A percentile compares a stretch with the other conserved stretches of the same genome.
These are phyloP conservation scores for Falco berigora DNA, from an alignment of 2,797 vertebrate species.

Conservation along the genomic window DNA sequence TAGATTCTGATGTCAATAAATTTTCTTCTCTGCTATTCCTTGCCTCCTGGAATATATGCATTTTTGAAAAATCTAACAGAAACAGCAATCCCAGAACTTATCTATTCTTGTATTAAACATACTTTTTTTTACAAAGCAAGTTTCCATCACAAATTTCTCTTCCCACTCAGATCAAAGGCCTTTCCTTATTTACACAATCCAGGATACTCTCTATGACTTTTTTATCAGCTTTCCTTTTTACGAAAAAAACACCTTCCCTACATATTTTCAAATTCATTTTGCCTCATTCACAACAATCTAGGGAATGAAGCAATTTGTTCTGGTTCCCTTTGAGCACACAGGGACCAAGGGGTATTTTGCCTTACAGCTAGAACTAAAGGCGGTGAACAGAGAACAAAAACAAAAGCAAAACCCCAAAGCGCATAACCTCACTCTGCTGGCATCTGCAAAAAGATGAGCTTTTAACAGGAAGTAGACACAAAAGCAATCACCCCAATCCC, in stretches of 20 bases:
- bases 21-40: background rate
- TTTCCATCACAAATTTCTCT: background rate
- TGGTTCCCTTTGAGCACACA: background rate
- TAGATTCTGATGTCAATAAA: fast-evolving
- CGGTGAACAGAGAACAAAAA: background rate
- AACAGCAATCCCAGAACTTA: background rate
- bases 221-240: background rate
- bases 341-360: background rate
- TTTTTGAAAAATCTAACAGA: background rate
- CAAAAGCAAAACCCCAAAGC: background rate
- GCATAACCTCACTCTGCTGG: background rate
- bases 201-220: background rate
- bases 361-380: background rate
- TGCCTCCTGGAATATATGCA: background rate
- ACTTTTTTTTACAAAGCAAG: background rate
- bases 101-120: background rate
- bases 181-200: background rate
- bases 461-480: background rate
- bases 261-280: background rate
- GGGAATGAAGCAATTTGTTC: background rate
- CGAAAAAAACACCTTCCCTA: background rate
- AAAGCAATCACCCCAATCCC: background rate
- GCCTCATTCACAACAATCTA: background rate
- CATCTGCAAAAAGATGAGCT: background rate
- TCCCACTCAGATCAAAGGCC: background rate